phyloP scores from a whole-genome alignment of 2,797 vertebrate genomes.

The Vespertilio murinus region DNA sequence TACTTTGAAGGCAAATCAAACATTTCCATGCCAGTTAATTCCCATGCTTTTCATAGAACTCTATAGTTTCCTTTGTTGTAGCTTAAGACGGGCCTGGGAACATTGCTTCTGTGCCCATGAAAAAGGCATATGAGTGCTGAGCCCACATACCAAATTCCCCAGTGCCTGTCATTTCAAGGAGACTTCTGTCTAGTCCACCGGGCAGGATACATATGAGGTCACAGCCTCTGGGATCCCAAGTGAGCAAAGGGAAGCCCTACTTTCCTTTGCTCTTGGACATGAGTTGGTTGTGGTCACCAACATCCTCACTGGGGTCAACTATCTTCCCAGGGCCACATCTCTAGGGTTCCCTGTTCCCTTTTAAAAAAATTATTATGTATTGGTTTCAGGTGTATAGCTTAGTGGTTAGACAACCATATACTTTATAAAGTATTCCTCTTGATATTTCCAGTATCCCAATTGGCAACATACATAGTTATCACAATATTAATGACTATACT shows the following conservation, averaged over 20 bases:
- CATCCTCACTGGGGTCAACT: not conserved
- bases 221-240: not conserved
- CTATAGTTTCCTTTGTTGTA: not conserved
- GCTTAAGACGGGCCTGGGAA: not conserved
- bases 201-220: no score
- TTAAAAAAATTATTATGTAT: not conserved
- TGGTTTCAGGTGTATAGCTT: not conserved
- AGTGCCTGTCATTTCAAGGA: not conserved
- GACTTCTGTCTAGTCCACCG: not conserved
- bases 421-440: not conserved
- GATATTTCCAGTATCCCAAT: not conserved
- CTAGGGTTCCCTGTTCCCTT: not conserved
- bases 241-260: not conserved
- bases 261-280: not conserved
- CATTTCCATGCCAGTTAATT: not conserved
- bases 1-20: not conserved
- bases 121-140: not conserved
- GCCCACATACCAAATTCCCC: accelerated
- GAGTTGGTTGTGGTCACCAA: not conserved
- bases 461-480: not conserved
- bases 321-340: not conserved
- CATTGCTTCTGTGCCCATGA: not conserved
- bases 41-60: not conserved
- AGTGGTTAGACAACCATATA: not conserved
- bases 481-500: not conserved